Evolutionary conservation across 2,888 invertebrate genomes (phyloP), one percentile per base, ranked within the genome.

Genomic region (Catocala nupta): DNA sequence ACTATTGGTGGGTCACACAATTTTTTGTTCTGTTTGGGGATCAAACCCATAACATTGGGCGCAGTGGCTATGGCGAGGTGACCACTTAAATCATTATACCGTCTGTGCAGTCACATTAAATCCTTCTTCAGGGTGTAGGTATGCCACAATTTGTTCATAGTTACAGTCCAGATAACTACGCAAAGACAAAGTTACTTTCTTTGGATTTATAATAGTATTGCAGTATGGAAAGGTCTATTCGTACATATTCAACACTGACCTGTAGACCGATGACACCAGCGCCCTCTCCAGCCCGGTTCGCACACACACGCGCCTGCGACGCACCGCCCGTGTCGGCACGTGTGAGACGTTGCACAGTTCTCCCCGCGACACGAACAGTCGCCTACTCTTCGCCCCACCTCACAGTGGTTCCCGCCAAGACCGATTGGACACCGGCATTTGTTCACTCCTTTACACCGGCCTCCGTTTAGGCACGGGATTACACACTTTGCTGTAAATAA

Each of bases 391-490:
- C 97, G 95, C 52, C 97, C 98, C 82, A 98, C 97, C 94, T 99
- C 98, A 89, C 99, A 99, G 91, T 98, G 98, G 90, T 98, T 96
- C 10, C 99, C 99, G 71, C 96, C 96, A 77, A 97, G 96, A 7
- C 98, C 98, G 49, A 95, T 95, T 4, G 97, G 97, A 88, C 99
- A 99, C 68, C 97, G 96, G 89, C 99, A 99, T 85, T 97, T 96
- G 91, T 99, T 98, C 65, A 97, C 97, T 43, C 98, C 98, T 80
- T 96, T 96, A 86, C 99, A 99, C 61, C 97, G 96, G 0, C 99
- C 98, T 11, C 98, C 98, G 87, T 98, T 98, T 77, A 98, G 93
- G 86, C 99, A 99, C 4, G 98, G 98, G 79, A 98, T 97, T 72
- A 97, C 96, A 89, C 98, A 98, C 93, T 97, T 97, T 16, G 97